phyloP scores from a whole-genome alignment of 2,797 vertebrate genomes.

The Atherinosoma microstoma region DNA sequence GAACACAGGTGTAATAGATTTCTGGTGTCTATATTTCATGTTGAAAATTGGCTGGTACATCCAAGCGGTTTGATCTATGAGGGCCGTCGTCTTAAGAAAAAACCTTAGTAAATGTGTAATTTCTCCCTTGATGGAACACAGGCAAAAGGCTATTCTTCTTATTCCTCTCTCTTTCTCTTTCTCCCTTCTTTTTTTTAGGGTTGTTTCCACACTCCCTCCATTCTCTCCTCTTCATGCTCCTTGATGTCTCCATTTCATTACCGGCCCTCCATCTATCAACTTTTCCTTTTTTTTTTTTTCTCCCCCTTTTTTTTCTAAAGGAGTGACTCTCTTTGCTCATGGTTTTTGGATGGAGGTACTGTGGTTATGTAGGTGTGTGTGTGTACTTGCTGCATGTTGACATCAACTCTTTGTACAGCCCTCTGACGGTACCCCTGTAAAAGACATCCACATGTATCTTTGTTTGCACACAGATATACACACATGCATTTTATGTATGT shows the following conservation, averaged over 20 bases:
- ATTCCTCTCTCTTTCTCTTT: conserved; percentile 64
- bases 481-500: neutral
- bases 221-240: conserved; percentile 92
- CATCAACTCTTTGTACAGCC: neutral
- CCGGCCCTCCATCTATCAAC: conserved; percentile 95
- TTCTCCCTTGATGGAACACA: conserved; percentile 99
- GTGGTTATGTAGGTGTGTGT: conserved; percentile 34
- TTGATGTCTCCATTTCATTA: conserved; percentile 99
- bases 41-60: conserved; percentile 99
- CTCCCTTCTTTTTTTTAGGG: conserved; percentile 80
- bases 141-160: conserved; percentile 98
- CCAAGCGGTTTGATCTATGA: conserved; percentile 98
- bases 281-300: conserved; percentile 69
- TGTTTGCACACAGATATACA: neutral
- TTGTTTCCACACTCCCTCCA: conserved; percentile 68
- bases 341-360: conserved; percentile 63
- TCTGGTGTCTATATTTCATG: conserved; percentile 99
- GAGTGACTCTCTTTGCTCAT: conserved; percentile 89
- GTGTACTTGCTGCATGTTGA: conserved; percentile 49
- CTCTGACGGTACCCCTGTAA: neutral
- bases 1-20: conserved; percentile 96
- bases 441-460: neutral
- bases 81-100: conserved; percentile 99
- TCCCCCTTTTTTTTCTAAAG: conserved; percentile 78
- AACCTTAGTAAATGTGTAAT: conserved; percentile 99